Percentiles rank a stretch among this genome's conserved stretches.
phyloP scores from a whole-genome alignment of 2,797 vertebrate species.

The Lacerta bilineata region DNA sequence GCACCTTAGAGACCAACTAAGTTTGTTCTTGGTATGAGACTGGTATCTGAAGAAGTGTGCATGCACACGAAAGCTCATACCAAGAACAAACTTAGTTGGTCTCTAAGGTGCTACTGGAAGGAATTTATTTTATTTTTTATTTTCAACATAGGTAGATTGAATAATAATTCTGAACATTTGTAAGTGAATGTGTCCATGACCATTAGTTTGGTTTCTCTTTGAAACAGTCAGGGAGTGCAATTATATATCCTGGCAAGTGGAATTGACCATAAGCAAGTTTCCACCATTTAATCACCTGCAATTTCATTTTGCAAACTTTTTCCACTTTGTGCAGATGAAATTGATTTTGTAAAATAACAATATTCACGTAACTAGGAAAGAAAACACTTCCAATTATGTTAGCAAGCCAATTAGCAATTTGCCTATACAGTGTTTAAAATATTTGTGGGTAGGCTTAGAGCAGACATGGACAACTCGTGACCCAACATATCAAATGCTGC shows the following conservation, averaged over 20 bases:
- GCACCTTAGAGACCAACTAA: too few species aligned
- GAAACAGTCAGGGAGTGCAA: background rate
- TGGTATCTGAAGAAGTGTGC: too few species aligned
- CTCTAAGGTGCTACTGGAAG: too few species aligned
- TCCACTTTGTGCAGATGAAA: slow-evolving; percentile 4
- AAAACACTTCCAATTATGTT: background rate
- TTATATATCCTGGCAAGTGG: slow-evolving; percentile 28
- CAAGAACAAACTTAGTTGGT: too few species aligned
- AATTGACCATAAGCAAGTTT: slow-evolving; percentile 28
- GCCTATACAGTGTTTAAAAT: background rate
- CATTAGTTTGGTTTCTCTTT: slow-evolving; percentile 13
- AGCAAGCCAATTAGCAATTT: slow-evolving; percentile 18
- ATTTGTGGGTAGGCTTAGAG: background rate
- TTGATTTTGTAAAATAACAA: slow-evolving; percentile 38
- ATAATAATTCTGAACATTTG: slow-evolving; percentile 4
- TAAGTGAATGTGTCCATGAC: background rate
- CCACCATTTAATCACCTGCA: slow-evolving; percentile 12
- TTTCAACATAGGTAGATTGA: background rate
- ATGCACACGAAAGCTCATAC: too few species aligned
- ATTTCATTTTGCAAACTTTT: slow-evolving; percentile 22
- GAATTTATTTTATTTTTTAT: too few species aligned
- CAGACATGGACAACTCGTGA: background rate
- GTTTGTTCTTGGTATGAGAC: too few species aligned
- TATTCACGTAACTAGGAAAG: slow-evolving; percentile 14
- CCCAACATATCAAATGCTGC: background rate